Base-by-base conservation (phyloP, 2,797 vertebrate genomes). In the Anableps anableps region DNA sequence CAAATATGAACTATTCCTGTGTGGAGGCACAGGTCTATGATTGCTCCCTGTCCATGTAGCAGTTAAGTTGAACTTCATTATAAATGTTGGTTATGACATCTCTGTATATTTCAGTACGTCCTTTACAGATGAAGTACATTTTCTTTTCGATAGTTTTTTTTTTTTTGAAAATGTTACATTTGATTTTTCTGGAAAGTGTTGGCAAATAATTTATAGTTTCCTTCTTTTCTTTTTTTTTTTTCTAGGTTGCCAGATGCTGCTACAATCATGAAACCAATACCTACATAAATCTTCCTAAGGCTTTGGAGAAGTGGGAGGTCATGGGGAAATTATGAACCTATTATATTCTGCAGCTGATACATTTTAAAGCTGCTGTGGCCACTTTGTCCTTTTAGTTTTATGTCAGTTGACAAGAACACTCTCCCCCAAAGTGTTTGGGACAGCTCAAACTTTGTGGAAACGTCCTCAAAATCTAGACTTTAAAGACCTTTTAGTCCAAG, bases 261-360 rank as follows among this genome's bases (percentile, higher is more conserved):
- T 64, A 74, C 31, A 5, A 89, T 74, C 77, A 92, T 86, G 88
- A 89, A 83, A 60, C 55, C 80, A 64, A 64, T 86, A 80, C 72
- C 76, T 50, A 76, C 79, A 31, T 93, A 41, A 85, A 80, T 55
- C 51, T 73, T 75, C 53, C 10, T 68, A 29, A 38, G 38, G 79
- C 75, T 74, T 79, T 21, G 76, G 75, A 88, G 80, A 84, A 84
- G 78, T 85, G 82, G 81, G 76, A 73, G n/a, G 58, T 72, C 58
- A 80, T 62, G 34, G 75, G 83, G 87, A 89, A 88, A 88, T 75
- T 86, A 94, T 94, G 94, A 93, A 50, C n/a, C n/a, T 78, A 58
- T 84, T 50, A 43, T 66, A 45, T 34, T 77, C 79, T 91, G 83
- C 77, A 75, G 76, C 79, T 86, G 80, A 91, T 77, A 83, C 62